phyloP scores from a whole-genome alignment of 2,113 vertebrate species.

The Mastomys natalensis region DNA sequence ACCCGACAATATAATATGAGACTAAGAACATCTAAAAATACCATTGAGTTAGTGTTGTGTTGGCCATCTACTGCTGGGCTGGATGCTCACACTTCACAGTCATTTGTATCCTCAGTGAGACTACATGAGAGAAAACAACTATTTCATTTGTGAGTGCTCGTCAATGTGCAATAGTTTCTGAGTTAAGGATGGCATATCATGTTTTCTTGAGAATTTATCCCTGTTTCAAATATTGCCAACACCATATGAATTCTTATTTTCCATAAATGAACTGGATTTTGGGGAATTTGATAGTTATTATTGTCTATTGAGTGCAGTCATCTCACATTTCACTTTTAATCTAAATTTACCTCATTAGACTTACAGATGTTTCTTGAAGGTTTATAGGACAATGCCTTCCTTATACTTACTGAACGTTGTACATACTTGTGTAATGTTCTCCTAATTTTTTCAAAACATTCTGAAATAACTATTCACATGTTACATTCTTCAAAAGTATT shows the following conservation, averaged over 20 bases:
- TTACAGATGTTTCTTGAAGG: background rate
- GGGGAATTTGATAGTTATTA: background rate
- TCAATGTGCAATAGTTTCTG: background rate
- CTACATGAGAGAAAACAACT: background rate
- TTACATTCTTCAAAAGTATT: background rate
- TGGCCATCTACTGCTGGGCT: background rate
- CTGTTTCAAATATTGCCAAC: background rate
- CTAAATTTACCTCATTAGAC: background rate
- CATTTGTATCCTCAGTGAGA: background rate
- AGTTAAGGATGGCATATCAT: background rate
- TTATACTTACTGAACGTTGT: rapidly evolving
- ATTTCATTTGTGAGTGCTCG: background rate
- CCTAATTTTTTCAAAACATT: background rate
- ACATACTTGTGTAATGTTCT: background rate
- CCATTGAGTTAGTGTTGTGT: background rate
- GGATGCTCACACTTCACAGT: rapidly evolving
- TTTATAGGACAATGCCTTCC: background rate
- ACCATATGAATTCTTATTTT: background rate
- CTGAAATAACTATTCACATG: no score
- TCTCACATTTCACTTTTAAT: background rate
- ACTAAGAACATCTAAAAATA: background rate
- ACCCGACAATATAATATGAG: background rate
- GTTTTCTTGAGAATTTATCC: background rate
- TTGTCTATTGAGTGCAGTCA: background rate
- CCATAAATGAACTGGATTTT: background rate